Evolutionary conservation across 2,888 invertebrate species (phyloP).

Genomic region (Drosophila picticornis): DNA sequence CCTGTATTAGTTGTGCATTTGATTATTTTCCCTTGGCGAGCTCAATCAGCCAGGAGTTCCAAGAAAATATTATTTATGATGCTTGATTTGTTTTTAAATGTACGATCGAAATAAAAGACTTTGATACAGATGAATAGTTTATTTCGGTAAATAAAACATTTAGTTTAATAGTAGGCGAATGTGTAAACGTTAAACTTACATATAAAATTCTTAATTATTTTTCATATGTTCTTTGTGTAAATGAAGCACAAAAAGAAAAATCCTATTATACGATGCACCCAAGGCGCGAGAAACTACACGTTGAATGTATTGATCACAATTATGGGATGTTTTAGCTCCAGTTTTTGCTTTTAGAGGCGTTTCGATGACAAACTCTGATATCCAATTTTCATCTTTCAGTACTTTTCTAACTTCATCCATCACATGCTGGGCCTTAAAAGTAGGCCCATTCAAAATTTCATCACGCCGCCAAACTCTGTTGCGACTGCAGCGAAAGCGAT

Average conservation of each 20-base stretch:
- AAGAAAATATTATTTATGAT: no score
- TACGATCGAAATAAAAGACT: background rate
- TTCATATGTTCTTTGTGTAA: background rate
- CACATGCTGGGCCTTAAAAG: background rate
- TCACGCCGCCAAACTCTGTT: background rate
- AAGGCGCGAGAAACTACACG: background rate
- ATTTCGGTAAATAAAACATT: background rate
- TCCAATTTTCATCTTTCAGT: slow-evolving; percentile 11
- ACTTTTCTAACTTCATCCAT: slow-evolving; percentile 6
- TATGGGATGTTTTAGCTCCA: fast-evolving
- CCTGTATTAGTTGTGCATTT: background rate
- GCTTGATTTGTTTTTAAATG: background rate
- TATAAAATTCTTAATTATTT: background rate
- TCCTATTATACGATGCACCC: background rate
- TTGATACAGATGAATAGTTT: background rate
- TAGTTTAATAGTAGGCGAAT: background rate
- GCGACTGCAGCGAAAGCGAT: slow-evolving; percentile 8
- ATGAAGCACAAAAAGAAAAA: background rate
- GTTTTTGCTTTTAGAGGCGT: background rate
- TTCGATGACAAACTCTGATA: slow-evolving; percentile 1
- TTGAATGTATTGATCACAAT: background rate
- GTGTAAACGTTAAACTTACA: background rate
- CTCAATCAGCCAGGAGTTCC: background rate
- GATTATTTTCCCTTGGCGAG: background rate
- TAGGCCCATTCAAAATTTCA: background rate